A percentile compares a stretch with the other conserved stretches of the same genome.
These are phyloP conservation scores for Dugesia japonica DNA, from an alignment of 2,888 invertebrate genomes.

Conservation along the genomic window DNA sequence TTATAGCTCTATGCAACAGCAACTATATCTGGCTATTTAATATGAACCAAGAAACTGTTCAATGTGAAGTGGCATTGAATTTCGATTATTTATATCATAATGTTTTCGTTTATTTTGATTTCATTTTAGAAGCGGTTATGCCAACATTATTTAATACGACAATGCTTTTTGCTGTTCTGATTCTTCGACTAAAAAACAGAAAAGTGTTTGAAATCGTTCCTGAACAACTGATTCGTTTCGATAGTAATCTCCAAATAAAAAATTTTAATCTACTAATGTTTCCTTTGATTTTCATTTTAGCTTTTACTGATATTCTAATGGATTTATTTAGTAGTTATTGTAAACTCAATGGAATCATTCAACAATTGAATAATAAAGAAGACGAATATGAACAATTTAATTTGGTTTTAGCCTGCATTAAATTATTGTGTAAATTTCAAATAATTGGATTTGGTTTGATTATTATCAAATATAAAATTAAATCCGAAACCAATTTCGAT, in stretches of 20 bases:
- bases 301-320: background rate
- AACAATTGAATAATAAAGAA: background rate
- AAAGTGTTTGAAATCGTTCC: background rate
- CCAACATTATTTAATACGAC: background rate
- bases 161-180: background rate
- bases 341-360: background rate
- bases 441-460: background rate
- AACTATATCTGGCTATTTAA: background rate
- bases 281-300: background rate
- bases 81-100: background rate
- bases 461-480: background rate
- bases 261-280: background rate
- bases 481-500: background rate
- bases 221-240: background rate
- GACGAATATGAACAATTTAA: background rate
- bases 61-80: background rate
- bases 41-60: background rate
- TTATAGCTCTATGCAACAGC: background rate
- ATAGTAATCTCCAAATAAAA: background rate
- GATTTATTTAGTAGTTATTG: background rate
- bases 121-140: background rate
- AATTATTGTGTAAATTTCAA: conserved; percentile 12
- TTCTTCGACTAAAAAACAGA: background rate
- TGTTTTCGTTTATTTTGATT: background rate
- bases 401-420: background rate